Evolutionary conservation across 2,113 vertebrate genomes (phyloP), one percentile per base, ranked within the genome.

Genomic region (Pluvianellus socialis): DNA sequence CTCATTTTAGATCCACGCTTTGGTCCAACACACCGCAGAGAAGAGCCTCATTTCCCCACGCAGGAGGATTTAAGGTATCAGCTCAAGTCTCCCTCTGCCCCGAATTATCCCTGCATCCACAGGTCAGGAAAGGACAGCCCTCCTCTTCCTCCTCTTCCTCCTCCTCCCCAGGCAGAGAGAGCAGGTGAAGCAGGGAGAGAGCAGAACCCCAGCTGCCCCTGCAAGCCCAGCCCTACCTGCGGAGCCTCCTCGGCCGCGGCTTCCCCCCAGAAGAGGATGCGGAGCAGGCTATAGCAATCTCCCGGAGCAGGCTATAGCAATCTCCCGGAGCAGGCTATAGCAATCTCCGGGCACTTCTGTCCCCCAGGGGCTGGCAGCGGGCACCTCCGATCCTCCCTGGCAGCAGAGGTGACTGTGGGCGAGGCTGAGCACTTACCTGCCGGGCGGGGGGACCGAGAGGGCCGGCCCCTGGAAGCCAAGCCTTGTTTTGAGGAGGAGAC

Each of bases 401-500:
- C 86, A 74, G 83, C 86, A 2, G 5, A 30, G 38, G 67, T 24
- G 5, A 63, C 79, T 74, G 68, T 84, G 92, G 87, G 91, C 5
- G 40, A 95, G 84, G 66, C 89, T 68, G 94, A 70, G 84, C 28
- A 6, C 58, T 32, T 13, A 92, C 75, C 94, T 88, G 97, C 71
- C 33, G 30, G 84, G 40, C 44, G 6, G 44, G 50, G 50, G 7
- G 79, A 59, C 30, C 0, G 33, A 52, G 92, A 94, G 95, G 95
- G 91, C 52, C 26, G 94, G 92, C 84, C 67, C 91, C 86, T 63
- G n/a, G 82, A 95, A 80, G 97, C 95, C 93, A 53, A 92, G 90
- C 97, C 55, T 97, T 96, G 96, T 97, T 94, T 92, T 95, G 91
- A 96, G 95, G 93, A 97, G 97, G 95, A 95, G 95, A n/a, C 92